Conservation (phyloP, 2,113 vertebrate species). For the Pitta sordida region DNA sequence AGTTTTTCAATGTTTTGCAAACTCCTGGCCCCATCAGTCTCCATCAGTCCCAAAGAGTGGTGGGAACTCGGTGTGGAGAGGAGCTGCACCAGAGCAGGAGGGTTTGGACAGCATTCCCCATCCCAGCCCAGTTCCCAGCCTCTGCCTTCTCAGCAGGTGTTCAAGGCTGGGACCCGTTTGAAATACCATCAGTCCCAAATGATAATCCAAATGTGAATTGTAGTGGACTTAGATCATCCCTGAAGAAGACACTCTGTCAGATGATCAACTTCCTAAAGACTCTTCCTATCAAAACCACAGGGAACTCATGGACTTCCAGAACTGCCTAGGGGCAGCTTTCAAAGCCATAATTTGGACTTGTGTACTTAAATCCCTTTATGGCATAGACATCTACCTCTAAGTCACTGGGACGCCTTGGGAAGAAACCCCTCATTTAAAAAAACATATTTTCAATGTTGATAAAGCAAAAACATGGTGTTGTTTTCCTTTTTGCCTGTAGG, state of each 20-base stretch:
- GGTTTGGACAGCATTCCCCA: background rate
- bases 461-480: background rate
- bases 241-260: background rate
- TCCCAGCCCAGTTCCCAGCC: background rate
- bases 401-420: background rate
- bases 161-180: background rate
- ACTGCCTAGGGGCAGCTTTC: background rate
- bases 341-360: background rate
- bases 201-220: background rate
- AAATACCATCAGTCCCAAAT: background rate
- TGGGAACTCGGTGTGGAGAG: background rate
- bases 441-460: background rate
- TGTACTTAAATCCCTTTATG: background rate
- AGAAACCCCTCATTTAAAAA: accelerated
- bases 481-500: background rate
- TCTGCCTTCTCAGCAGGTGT: background rate
- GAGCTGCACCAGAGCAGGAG: background rate
- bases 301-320: background rate
- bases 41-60: background rate
- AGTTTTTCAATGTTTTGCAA: background rate
- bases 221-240: background rate
- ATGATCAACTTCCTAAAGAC: background rate
- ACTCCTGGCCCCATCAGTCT: background rate
- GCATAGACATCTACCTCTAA: background rate
- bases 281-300: background rate